Percentiles rank a stretch among this genome's conserved stretches.
These are phyloP conservation scores for Melieria picta DNA, from an alignment of 2,888 invertebrate genomes.

Conservation along the genomic window DNA sequence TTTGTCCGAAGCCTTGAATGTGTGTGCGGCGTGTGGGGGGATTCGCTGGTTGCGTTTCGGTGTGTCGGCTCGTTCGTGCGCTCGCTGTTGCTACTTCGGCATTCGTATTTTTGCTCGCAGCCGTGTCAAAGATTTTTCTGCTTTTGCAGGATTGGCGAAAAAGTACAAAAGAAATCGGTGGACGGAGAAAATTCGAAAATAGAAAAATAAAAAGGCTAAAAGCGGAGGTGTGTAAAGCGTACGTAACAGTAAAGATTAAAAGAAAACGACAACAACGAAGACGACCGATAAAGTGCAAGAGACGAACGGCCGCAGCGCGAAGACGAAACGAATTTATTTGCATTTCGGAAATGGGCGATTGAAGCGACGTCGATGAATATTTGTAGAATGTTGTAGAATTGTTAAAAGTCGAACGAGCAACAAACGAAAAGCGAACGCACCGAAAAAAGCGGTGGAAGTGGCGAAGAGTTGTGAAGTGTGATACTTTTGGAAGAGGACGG, in stretches of 20 bases:
- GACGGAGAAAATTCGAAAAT: too few relatives aligned
- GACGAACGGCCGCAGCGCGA: background rate
- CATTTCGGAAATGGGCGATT: background rate
- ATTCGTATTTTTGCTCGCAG: background rate
- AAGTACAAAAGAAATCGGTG: background rate
- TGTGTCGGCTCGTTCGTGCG: background rate
- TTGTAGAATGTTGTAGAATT: conserved; percentile 34
- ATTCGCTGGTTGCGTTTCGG: conserved; percentile 7
- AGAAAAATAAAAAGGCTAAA: too few relatives aligned
- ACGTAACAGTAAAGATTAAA: too few relatives aligned
- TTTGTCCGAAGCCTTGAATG: background rate
- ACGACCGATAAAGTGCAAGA: background rate
- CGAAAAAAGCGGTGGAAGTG: background rate
- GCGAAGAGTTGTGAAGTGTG: background rate
- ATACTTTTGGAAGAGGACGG: background rate
- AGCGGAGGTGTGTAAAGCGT: too few relatives aligned
- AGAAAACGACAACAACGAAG: background rate
- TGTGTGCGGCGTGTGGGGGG: background rate
- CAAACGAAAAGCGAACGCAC: conserved; percentile 22
- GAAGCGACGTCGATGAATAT: background rate
- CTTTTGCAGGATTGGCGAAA: background rate
- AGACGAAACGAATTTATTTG: background rate
- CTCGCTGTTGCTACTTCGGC: background rate
- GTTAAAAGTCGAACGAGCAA: conserved; percentile 15
- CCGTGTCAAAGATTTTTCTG: background rate